phyloP scores from a whole-genome alignment of 2,113 vertebrate species.

The Poecilia latipinna region DNA sequence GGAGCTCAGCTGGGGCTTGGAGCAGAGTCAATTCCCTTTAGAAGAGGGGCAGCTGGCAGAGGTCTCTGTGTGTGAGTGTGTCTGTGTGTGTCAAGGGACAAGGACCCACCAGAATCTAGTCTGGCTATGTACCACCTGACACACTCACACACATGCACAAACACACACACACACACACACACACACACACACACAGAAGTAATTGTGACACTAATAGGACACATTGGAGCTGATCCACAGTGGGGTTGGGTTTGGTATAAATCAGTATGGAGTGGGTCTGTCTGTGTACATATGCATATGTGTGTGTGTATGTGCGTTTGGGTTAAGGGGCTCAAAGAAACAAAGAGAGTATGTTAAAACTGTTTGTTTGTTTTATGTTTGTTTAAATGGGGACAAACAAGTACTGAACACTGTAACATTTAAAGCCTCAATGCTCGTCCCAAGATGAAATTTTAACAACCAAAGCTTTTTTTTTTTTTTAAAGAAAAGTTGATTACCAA shows the following conservation, averaged over 20 bases:
- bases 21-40: constrained; percentile 62
- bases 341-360: not conserved
- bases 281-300: not conserved
- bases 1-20: constrained; percentile 71
- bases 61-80: constrained; percentile 33
- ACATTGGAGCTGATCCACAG: constrained; percentile 61
- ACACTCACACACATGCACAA: constrained; percentile 14
- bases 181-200: constrained; percentile 28
- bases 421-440: no score
- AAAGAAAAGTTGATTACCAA: not conserved
- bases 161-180: not conserved
- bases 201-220: constrained; percentile 75
- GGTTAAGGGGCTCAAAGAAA: not conserved
- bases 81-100: constrained; percentile 47
- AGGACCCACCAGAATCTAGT: constrained; percentile 31
- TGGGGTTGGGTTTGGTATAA: constrained; percentile 12
- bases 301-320: not conserved
- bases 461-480: no score
- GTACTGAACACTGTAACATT: no score
- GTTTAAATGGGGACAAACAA: no score
- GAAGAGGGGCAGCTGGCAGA: constrained; percentile 72
- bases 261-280: constrained; percentile 3
- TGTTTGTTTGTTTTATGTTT: not conserved
- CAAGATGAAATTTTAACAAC: no score
- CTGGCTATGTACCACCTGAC: constrained; percentile 57